Evolutionary conservation across 2,113 vertebrate genomes (phyloP), one percentile per base, ranked within the genome.

Genomic region (Ochotona princeps): DNA sequence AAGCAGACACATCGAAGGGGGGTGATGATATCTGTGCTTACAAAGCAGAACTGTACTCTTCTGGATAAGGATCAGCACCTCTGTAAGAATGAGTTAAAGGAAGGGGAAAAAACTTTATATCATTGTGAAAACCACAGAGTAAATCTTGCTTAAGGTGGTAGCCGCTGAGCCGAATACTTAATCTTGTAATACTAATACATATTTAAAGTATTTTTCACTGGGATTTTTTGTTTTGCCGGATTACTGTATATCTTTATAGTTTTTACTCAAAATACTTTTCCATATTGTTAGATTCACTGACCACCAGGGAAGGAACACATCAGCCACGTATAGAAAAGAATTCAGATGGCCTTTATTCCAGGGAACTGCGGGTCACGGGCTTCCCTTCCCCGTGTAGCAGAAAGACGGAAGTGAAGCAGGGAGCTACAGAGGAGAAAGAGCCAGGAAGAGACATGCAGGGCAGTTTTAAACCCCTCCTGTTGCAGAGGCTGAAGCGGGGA

Each of bases 1-100:
- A 81, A 88, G 49, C 25, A 84, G 63, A 82, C 30, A 18, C 65
- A 81, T 93, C 93, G 93, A 63, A 91, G 57, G 51, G 82, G 84
- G 72, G 32, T 72, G 81, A 61, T 54, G 60, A 78, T 72, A 70
- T 73, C 57, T 30, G 28, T n/a, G 9, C 63, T 80, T 70, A 73
- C 60, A 63, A 66, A 94, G 80, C 66, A 91, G 57, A 87, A 32
- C 13, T 12, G 49, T 83, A 38, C 15, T 73, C 44, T 44, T 32
- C 26, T 65, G 54, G 30, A 38, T 84, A 11, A 47, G 63, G 20
- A 90, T 67, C 21, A 78, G 76, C 63, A 75, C 26, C 84, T 94
- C 60, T 23, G 8, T 51, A 89, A 67, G 67, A 93, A 75, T 61
- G 44, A 90, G 69, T 75, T 80, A 94, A 63, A 83, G 47, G 35